Conservation (phyloP, 2,113 vertebrate species). For the Otolemur garnettii region DNA sequence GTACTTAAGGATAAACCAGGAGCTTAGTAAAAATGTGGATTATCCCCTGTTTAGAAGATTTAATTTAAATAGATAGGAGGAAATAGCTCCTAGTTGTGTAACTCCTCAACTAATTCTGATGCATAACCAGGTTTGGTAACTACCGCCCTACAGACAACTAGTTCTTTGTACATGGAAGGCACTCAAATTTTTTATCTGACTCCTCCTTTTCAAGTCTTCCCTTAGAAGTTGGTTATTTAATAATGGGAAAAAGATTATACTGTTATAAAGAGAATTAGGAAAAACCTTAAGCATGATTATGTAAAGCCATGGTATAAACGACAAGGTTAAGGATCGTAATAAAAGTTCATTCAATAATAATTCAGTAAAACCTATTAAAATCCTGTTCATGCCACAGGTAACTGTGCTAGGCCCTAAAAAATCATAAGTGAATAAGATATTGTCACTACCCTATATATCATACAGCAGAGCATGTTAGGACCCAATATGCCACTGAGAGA, state of each 20-base stretch:
- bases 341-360: background rate
- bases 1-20: background rate
- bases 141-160: background rate
- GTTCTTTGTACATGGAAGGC: background rate
- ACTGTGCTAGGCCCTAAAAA: background rate
- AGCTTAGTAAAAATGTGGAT: background rate
- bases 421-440: background rate
- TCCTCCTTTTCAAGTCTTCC: background rate
- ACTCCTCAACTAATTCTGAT: background rate
- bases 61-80: background rate
- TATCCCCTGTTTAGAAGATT: constrained; percentile 1
- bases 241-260: background rate
- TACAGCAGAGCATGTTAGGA: background rate
- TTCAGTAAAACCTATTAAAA: background rate
- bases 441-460: background rate
- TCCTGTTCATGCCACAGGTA: background rate
- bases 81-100: background rate
- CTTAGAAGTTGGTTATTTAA: constrained; percentile 28
- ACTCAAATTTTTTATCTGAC: background rate
- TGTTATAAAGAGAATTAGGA: background rate
- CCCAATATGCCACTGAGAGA: too few relatives aligned
- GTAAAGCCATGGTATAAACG: background rate
- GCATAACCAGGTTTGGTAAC: background rate
- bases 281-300: constrained; percentile 9
- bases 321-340: background rate